Evolutionary conservation across 2,888 invertebrate species (phyloP).

Genomic region (Synanthedon tipuliformis): DNA sequence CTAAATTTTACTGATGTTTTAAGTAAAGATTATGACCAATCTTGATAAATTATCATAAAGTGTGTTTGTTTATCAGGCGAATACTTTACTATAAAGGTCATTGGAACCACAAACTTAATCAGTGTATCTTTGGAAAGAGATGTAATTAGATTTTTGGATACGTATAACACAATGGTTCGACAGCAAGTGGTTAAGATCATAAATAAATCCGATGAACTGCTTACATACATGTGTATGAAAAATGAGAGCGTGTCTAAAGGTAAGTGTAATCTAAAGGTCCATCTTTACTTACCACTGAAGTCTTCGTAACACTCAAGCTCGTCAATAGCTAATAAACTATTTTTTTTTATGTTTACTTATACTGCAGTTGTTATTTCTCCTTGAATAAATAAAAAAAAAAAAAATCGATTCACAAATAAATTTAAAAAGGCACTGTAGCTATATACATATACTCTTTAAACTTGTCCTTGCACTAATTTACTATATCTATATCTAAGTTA

Average conservation of each 20-base stretch:
- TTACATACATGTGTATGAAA: constrained; percentile 71
- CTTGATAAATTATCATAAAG: too few species aligned
- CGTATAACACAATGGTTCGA: constrained; percentile 69
- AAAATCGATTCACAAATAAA: background rate
- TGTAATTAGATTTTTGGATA: constrained; percentile 64
- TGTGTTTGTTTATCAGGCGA: constrained; percentile 39
- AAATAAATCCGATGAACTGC: constrained; percentile 65
- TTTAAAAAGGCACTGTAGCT: background rate
- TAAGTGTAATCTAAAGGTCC: constrained; percentile 6
- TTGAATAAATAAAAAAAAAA: too few species aligned
- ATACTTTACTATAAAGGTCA: constrained; percentile 48
- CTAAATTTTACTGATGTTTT: background rate
- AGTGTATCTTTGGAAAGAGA: constrained; percentile 61
- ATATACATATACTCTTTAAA: background rate
- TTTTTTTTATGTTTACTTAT: too few species aligned
- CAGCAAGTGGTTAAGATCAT: constrained; percentile 59
- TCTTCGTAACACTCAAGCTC: too few species aligned
- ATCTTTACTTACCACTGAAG: too few species aligned
- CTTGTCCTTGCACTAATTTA: background rate
- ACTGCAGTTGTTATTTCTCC: too few species aligned
- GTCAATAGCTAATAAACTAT: background rate
- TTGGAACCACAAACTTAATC: constrained; percentile 53
- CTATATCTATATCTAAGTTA: background rate
- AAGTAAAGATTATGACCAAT: background rate
- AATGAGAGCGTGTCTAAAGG: constrained; percentile 52